Evolutionary conservation across 1,140 invertebrate species (phyloP).

Genomic region (Drosophila carrolli): DNA sequence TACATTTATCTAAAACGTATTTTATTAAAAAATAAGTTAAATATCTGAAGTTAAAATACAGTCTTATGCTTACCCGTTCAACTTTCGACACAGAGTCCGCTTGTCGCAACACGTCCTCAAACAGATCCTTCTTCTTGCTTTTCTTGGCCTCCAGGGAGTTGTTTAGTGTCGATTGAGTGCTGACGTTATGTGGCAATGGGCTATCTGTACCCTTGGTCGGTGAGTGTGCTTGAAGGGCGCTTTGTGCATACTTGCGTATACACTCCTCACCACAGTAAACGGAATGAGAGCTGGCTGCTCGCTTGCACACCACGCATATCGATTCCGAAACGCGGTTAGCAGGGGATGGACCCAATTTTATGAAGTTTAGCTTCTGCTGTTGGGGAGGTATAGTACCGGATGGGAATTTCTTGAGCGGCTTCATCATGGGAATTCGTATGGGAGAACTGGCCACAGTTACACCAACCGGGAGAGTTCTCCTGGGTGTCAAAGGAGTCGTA

Average conservation of each 20-base stretch:
- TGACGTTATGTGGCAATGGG: slow-evolving; percentile 11
- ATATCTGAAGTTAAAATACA: background rate
- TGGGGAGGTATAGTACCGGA: slow-evolving; percentile 13
- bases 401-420: slow-evolving; percentile 17
- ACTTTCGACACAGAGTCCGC: slow-evolving; percentile 77
- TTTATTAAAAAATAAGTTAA: background rate
- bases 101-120: slow-evolving; percentile 71
- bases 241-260: slow-evolving; percentile 93
- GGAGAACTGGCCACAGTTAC: slow-evolving; percentile 11
- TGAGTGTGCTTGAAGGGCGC: slow-evolving; percentile 85
- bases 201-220: slow-evolving; percentile 34
- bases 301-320: slow-evolving; percentile 90
- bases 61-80: slow-evolving; percentile 85
- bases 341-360: slow-evolving; percentile 42
- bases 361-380: slow-evolving; percentile 62
- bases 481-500: slow-evolving; percentile 4
- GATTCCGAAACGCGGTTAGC: slow-evolving; percentile 11
- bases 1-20: slow-evolving; percentile 88
- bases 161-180: slow-evolving; percentile 5
- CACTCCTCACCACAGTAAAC: slow-evolving; percentile 96
- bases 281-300: slow-evolving; percentile 88
- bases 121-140: slow-evolving; percentile 76
- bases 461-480: slow-evolving; percentile 3
- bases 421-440: slow-evolving; percentile 15
- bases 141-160: slow-evolving; percentile 54